phyloP scores from a whole-genome alignment of 2,797 vertebrate genomes.

The Ctenochaetus hawaiiensis region DNA sequence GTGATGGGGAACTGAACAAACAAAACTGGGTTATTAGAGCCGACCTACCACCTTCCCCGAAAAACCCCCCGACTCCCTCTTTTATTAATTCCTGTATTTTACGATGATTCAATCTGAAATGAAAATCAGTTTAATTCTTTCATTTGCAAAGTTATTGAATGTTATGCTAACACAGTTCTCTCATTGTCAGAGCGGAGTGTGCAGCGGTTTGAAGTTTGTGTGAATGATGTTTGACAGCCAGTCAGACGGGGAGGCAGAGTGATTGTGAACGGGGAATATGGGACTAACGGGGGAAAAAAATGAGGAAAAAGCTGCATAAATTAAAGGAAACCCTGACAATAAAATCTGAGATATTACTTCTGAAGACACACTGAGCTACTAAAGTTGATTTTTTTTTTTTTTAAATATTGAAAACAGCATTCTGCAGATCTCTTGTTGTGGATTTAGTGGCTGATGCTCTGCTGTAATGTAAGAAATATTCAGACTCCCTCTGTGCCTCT shows the following conservation, averaged over 20 bases:
- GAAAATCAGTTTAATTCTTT: constrained; percentile 38
- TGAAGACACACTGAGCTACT: neutral
- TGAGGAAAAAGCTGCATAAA: neutral
- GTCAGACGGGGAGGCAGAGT: constrained; percentile 14
- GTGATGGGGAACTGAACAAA: constrained; percentile 45
- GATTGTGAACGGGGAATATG: constrained; percentile 4
- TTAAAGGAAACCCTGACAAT: neutral
- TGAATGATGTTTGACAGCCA: constrained; percentile 46
- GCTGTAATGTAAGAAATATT: constrained; percentile 26
- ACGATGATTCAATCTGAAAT: constrained; percentile 36
- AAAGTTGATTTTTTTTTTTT: no score
- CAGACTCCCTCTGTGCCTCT: neutral
- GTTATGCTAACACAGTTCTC: constrained; percentile 24
- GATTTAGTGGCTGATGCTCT: constrained; percentile 30
- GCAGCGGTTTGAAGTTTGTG: constrained; percentile 16
- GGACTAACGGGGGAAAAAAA: constrained; percentile 30
- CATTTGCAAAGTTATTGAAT: constrained; percentile 38
- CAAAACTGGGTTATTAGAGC: constrained; percentile 40
- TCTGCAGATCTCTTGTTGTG: constrained; percentile 30
- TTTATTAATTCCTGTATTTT: constrained; percentile 34
- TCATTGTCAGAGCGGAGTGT: constrained; percentile 29
- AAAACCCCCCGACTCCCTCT: neutral
- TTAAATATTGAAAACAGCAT: neutral
- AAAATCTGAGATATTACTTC: neutral
- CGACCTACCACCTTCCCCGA: constrained; percentile 23